A percentile compares a stretch with the other conserved stretches of the same genome.
Evolutionary conservation across 2,888 invertebrate genomes (phyloP).

Genomic region (Ophioninae sp.): DNA sequence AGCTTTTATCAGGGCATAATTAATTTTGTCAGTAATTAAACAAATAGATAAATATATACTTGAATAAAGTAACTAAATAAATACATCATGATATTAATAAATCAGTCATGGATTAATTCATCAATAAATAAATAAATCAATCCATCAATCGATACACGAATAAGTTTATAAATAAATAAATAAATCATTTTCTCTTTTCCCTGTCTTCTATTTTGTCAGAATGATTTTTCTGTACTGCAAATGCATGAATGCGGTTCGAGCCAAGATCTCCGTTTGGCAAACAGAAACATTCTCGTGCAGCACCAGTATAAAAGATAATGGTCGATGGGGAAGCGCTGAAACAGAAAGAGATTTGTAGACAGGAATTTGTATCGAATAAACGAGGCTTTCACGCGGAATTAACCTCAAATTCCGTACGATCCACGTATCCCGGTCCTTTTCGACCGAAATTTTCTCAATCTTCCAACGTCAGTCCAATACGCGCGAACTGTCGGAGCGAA

Average conservation of each 20-base stretch:
- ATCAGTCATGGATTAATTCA: no score
- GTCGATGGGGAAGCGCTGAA: constrained; percentile 29
- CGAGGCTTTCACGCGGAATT: constrained; percentile 53
- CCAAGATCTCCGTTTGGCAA: not conserved
- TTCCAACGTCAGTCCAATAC: constrained; percentile 15
- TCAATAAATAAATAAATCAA: no score
- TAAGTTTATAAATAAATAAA: no score
- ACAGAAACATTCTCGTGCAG: not conserved
- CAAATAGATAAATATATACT: no score
- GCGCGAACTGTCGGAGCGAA: not conserved
- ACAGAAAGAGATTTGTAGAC: constrained; percentile 51
- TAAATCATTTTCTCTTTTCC: not conserved
- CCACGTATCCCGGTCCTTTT: constrained; percentile 24
- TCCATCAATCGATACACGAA: no score
- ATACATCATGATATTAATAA: no score
- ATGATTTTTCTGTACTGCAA: constrained; percentile 32
- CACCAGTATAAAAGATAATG: constrained; percentile 10
- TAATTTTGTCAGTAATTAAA: no score
- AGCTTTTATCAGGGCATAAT: no score
- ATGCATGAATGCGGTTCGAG: constrained; percentile 23
- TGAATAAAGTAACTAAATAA: no score
- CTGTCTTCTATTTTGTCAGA: constrained; percentile 31
- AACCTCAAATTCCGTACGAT: constrained; percentile 23
- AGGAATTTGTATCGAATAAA: constrained; percentile 40
- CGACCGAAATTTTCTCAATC: constrained; percentile 20